A percentile compares a stretch with the other conserved stretches of the same genome.
Evolutionary conservation across 2,113 vertebrate genomes (phyloP).

Genomic region (Sapayoa aenigma): DNA sequence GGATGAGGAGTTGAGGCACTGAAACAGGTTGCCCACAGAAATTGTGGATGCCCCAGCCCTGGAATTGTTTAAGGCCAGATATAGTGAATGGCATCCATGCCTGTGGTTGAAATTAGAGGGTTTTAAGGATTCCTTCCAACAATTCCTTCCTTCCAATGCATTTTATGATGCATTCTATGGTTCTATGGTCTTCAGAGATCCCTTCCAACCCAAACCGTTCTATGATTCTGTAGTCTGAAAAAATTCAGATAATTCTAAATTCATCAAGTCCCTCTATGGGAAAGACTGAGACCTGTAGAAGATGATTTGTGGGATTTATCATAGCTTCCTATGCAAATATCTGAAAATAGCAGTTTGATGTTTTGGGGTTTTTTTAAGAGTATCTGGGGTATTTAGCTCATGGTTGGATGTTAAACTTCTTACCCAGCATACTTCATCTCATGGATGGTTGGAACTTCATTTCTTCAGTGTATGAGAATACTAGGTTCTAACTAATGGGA

Average conservation of each 20-base stretch:
- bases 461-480: neutral
- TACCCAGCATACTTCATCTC: neutral
- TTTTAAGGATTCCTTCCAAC: neutral
- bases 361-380: neutral
- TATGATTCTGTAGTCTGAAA: neutral
- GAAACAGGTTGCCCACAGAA: neutral
- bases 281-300: neutral
- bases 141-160: neutral
- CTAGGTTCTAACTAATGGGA: neutral
- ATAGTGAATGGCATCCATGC: neutral
- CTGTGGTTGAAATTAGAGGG: neutral
- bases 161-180: neutral
- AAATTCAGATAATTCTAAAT: neutral
- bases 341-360: neutral
- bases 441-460: neutral
- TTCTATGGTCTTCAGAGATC: neutral
- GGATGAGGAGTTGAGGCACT: neutral
- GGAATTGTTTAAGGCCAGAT: neutral
- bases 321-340: neutral
- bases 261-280: accelerated
- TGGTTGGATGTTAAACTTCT: neutral
- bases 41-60: neutral
- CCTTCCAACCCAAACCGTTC: neutral
- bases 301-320: neutral
- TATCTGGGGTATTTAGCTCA: neutral